These are phyloP conservation scores for Caenorhabditis imperialis DNA, from an alignment of 2,888 invertebrate species.

Conservation along the genomic window DNA sequence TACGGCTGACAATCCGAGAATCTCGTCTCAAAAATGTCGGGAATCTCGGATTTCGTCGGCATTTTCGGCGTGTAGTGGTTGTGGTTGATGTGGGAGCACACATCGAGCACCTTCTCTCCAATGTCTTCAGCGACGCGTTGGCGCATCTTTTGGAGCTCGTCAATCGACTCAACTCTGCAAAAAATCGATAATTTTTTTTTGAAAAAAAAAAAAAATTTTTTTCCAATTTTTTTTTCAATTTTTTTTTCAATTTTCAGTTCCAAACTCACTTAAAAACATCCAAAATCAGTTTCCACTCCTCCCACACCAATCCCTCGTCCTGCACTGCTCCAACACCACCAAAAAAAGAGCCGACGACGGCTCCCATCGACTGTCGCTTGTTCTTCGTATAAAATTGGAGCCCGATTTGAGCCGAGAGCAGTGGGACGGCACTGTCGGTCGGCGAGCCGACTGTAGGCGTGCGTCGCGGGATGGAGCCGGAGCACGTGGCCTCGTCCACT, in stretches of 20 bases:
- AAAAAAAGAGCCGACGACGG: slow-evolving; percentile 32
- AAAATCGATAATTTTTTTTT: too few species aligned
- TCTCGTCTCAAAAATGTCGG: slow-evolving; percentile 93
- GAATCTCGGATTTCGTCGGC: slow-evolving; percentile 84
- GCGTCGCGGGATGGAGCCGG: slow-evolving; percentile 38
- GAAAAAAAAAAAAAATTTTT: too few species aligned
- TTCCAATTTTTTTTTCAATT: too few species aligned
- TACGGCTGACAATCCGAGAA: slow-evolving; percentile 96
- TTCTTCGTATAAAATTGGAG: slow-evolving; percentile 73
- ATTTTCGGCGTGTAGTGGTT: slow-evolving; percentile 93
- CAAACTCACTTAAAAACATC: slow-evolving; percentile 91
- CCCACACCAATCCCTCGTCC: slow-evolving; percentile 95
- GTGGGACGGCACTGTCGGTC: slow-evolving; percentile 59
- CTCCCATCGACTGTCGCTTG: slow-evolving; percentile 21
- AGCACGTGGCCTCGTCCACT: slow-evolving; percentile 56
- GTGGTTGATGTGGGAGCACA: slow-evolving; percentile 94
- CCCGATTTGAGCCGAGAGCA: slow-evolving; percentile 67
- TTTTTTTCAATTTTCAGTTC: too few species aligned
- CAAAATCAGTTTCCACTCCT: slow-evolving; percentile 95
- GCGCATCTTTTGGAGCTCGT: slow-evolving; percentile 88
- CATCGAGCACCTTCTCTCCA: slow-evolving; percentile 92
- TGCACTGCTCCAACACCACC: slow-evolving; percentile 72
- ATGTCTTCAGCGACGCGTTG: slow-evolving; percentile 83
- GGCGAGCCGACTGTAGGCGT: slow-evolving; percentile 54
- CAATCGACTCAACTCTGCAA: slow-evolving; percentile 82